Conservation (phyloP, 2,888 invertebrate genomes). For the Megalurothrips usitatus region DNA sequence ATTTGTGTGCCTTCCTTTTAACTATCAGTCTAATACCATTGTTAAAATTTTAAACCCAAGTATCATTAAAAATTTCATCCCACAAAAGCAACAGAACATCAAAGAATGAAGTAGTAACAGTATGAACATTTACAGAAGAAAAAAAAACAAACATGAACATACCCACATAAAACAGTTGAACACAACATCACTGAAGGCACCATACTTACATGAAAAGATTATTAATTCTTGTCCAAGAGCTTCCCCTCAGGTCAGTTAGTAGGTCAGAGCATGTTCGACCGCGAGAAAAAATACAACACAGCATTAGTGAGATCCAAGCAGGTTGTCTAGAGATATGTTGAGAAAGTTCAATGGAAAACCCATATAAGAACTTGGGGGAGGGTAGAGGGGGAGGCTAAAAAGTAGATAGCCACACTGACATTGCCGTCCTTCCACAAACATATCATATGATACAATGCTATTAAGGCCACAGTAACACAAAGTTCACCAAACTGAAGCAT, state of each 20-base stretch:
- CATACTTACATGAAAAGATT: slow-evolving; percentile 23
- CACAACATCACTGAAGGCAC: neutral
- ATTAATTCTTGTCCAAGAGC: slow-evolving; percentile 14
- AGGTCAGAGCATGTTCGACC: slow-evolving; percentile 4
- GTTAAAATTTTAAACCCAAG: neutral
- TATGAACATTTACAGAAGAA: neutral
- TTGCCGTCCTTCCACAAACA: neutral
- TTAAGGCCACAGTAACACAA: neutral
- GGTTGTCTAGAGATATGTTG: neutral
- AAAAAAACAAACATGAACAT: neutral
- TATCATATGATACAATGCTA: slow-evolving; percentile 20
- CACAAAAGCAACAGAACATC: neutral
- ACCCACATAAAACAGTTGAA: slow-evolving; percentile 14
- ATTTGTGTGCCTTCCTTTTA: neutral
- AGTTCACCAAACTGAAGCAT: neutral
- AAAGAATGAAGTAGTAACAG: no score
- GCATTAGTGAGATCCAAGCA: slow-evolving; percentile 24
- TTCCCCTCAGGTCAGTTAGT: slow-evolving; percentile 24
- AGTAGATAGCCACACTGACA: neutral
- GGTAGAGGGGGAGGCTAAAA: neutral
- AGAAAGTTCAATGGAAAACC: neutral
- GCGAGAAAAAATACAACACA: slow-evolving; percentile 25
- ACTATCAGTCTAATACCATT: neutral
- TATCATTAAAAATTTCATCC: neutral
- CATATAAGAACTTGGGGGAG: neutral